Conservation (phyloP, 1,140 invertebrate genomes). For the Drosophila mauritiana region DNA sequence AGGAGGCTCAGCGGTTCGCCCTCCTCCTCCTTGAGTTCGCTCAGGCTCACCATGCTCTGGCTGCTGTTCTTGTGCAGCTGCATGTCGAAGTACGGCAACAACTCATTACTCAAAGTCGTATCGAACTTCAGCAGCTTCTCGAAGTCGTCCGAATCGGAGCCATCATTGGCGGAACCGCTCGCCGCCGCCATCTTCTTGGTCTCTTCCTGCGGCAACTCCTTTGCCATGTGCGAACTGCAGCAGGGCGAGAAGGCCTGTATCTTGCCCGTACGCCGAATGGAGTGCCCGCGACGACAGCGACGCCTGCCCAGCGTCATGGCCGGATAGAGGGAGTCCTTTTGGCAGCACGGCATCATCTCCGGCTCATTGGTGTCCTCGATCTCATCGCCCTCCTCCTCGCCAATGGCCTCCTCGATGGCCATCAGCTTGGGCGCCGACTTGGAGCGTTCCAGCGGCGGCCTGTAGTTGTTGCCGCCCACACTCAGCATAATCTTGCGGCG, state of each 20-base stretch:
- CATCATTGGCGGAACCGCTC: constrained; percentile 43
- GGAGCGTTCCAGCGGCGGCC: constrained; percentile 96
- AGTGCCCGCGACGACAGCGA: constrained; percentile 82
- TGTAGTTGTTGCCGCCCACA: constrained; percentile 92
- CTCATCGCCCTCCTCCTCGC: constrained; percentile 91
- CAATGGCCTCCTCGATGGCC: constrained; percentile 96
- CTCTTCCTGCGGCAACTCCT: constrained; percentile 21
- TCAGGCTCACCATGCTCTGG: constrained; percentile 71
- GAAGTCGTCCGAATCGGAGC: constrained; percentile 83
- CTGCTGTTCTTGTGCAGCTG: constrained; percentile 79
- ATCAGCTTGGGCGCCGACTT: constrained; percentile 97
- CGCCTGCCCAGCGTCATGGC: constrained; percentile 84
- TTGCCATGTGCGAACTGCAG: constrained; percentile 50
- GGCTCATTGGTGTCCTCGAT: constrained; percentile 84
- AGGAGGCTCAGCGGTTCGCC: constrained; percentile 71
- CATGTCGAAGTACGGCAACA: constrained; percentile 84
- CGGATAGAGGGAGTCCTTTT: constrained; percentile 84
- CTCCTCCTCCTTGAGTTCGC: constrained; percentile 62
- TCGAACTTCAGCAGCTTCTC: constrained; percentile 81
- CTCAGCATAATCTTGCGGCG: constrained; percentile 91
- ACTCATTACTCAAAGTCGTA: constrained; percentile 76
- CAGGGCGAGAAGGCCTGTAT: constrained; percentile 47
- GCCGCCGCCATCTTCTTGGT: neutral
- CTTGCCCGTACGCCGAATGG: constrained; percentile 79
- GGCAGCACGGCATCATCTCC: constrained; percentile 82